A percentile compares a stretch with the other conserved stretches of the same genome.
Evolutionary conservation across 2,888 invertebrate species (phyloP).

Genomic region (Atethmia centrago): DNA sequence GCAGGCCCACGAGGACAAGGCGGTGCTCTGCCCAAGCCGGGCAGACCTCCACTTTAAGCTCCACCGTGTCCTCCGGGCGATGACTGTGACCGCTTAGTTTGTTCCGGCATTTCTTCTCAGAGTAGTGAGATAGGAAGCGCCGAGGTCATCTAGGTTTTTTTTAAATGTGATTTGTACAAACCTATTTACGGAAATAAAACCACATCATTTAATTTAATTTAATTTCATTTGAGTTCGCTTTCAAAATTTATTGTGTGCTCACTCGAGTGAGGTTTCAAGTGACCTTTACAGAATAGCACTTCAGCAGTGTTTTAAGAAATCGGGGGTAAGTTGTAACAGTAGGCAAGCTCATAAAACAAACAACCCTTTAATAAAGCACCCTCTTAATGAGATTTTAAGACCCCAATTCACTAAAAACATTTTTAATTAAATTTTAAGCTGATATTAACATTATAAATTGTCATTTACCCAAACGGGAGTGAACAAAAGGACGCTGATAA

Average conservation of each 20-base stretch:
- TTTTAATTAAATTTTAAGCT: conserved; percentile 38
- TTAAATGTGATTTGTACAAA: no score
- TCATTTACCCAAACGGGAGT: not conserved
- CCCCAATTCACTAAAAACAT: conserved; percentile 26
- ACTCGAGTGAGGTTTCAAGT: not conserved
- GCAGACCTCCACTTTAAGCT: no score
- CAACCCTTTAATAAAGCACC: conserved; percentile 1
- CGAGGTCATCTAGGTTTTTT: no score
- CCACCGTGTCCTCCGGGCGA: no score
- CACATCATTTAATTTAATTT: no score
- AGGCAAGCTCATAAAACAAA: conserved; percentile 28
- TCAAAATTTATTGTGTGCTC: not conserved
- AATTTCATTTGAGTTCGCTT: not conserved
- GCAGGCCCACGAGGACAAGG: no score
- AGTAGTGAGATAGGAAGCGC: no score
- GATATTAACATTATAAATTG: conserved; percentile 10
- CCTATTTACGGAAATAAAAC: no score
- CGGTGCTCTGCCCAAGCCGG: no score
- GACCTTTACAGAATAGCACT: not conserved
- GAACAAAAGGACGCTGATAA: not conserved
- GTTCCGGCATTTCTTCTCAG: no score
- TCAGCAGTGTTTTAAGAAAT: not conserved
- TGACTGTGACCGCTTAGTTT: no score
- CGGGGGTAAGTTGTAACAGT: not conserved
- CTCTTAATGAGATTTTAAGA: conserved; percentile 28